Conservation (phyloP, 2,113 vertebrate species). For the Ciconia stormi region DNA sequence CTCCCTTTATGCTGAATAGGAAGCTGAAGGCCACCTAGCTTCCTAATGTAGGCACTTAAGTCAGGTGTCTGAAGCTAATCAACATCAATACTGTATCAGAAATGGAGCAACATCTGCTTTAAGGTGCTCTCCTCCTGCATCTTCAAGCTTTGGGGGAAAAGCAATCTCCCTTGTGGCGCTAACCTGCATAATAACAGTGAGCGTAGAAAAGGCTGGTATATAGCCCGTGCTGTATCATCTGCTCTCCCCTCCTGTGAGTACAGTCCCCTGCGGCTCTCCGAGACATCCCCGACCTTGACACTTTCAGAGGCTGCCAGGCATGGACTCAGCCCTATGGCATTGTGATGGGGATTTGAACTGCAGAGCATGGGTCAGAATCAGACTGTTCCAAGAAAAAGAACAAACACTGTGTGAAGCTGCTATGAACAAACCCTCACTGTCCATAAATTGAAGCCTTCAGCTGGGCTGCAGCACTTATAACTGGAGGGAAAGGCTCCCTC, state of each 20-base stretch:
- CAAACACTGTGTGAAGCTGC: neutral
- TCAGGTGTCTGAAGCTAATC: neutral
- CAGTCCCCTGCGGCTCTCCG: fast-evolving
- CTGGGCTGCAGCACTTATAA: neutral
- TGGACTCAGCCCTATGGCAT: fast-evolving
- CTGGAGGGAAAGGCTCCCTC: neutral
- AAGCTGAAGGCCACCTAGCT: neutral
- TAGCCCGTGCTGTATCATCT: neutral
- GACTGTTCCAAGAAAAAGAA: neutral
- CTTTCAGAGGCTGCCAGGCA: neutral
- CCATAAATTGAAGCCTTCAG: neutral
- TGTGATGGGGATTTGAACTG: neutral
- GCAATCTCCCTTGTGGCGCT: neutral
- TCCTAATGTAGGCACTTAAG: neutral
- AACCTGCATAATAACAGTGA: neutral
- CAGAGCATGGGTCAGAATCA: neutral
- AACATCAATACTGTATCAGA: neutral
- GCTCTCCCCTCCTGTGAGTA: neutral
- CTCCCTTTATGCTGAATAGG: neutral
- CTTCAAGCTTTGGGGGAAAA: neutral
- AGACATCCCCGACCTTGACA: neutral
- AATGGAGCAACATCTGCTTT: neutral
- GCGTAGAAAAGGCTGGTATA: neutral
- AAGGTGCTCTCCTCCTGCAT: neutral
- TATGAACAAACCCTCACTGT: neutral